A percentile compares a stretch with the other conserved stretches of the same genome.
These are phyloP conservation scores for Idris sp. DNA, from an alignment of 1,140 invertebrate species.

Conservation along the genomic window DNA sequence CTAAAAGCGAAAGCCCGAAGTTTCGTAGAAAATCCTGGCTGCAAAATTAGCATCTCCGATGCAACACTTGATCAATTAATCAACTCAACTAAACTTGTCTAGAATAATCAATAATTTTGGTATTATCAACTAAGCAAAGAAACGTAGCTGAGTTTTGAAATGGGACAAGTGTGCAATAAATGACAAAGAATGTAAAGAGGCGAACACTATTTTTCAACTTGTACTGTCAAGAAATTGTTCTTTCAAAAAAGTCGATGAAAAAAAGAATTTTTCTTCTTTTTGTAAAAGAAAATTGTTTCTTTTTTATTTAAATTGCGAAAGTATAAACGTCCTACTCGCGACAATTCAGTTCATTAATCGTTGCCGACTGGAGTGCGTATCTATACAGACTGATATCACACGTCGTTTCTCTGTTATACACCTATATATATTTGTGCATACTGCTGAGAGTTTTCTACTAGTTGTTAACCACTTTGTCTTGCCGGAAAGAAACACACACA, in stretches of 20 bases:
- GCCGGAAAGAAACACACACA: not conserved
- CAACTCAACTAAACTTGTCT: constrained; percentile 7
- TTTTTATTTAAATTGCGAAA: no score
- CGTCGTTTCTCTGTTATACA: constrained; percentile 1
- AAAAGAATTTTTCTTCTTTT: no score
- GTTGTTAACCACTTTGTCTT: constrained; percentile 20
- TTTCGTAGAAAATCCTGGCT: not conserved
- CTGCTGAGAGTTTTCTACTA: no score
- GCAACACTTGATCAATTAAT: constrained; percentile 22
- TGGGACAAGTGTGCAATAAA: constrained; percentile 43
- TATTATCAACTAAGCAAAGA: constrained; percentile 10
- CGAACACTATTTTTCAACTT: constrained; percentile 22
- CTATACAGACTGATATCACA: constrained; percentile 19
- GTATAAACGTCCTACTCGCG: constrained; percentile 41
- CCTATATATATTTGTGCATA: constrained; percentile 8
- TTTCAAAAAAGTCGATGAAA: no score
- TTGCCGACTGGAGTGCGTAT: constrained; percentile 35
- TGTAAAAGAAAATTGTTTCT: no score
- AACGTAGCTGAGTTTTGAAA: constrained; percentile 29
- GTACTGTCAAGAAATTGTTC: no score
- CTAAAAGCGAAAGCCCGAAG: no score
- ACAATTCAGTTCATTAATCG: constrained; percentile 49
- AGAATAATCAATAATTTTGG: constrained; percentile 43
- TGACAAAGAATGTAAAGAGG: constrained; percentile 28
- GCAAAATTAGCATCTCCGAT: constrained; percentile 9